Base-by-base conservation (phyloP, 2,797 vertebrate genomes). In the Cephalopachus bancanus region DNA sequence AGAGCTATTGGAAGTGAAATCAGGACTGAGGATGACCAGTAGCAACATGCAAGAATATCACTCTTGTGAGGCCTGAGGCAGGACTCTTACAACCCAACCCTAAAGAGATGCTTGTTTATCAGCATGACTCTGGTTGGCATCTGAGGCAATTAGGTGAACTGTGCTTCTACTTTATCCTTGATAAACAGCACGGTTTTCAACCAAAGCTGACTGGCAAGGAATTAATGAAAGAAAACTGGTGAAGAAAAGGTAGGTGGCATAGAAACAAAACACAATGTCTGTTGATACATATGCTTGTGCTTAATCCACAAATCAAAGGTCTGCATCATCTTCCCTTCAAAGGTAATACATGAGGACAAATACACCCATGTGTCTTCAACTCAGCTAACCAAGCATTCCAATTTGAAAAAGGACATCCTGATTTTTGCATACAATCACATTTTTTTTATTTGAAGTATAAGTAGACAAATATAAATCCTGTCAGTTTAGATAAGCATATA, bases 111-210 rank as follows among this genome's bases (percentile, higher is more conserved):
- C 17, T 24, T 30, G 10, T 59, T 74, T 83, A 76, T 19, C 44
- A 33, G 81, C n/a, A 26, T 11, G 17, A 12, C 33, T 74, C 72
- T 60, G 9, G 11, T 0, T 55, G 64, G 64, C 76, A 75, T 33
- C 7, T 67, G 11, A 92, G 44, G 85, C 55, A 94, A 85, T 16
- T 15, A 86, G 19, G 33, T 37, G 37, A 59, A 81, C 1, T 75
- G 12, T 59, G 51, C 57, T 83, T 85, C 83, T 74, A 26, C 37
- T 71, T 59, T 44, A 92, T 60, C 59, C 89, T 79, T 30, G n/a
- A 72, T 51, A 62, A 94, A 83, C 2, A 37, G 26, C 8, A 49
- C 51, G 19, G 20, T 95, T 44, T 91, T 96, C 55, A 91, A 91
- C 5, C 49, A 62, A 94, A 94, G 49, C 75, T 80, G 49, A 89